A percentile compares a stretch with the other conserved stretches of the same genome.
These are phyloP conservation scores for Ptychobarbus kaznakovi DNA, from an alignment of 2,797 vertebrate species.

Conservation along the genomic window DNA sequence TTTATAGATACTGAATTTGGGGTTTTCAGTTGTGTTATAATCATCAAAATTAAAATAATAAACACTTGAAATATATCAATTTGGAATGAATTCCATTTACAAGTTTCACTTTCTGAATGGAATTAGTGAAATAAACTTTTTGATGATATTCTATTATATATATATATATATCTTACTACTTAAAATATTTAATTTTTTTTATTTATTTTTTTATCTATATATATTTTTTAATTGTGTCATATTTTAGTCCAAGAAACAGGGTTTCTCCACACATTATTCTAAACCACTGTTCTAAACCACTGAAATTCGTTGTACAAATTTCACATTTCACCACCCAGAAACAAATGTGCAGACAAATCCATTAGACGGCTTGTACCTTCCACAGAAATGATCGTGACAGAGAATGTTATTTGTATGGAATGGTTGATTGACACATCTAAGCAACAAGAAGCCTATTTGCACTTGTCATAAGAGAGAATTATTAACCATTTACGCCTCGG, in stretches of 20 bases:
- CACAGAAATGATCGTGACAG: slow-evolving; percentile 3
- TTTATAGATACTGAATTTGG: no score
- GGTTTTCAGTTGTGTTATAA: no score
- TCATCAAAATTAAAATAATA: no score
- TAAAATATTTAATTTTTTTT: background rate
- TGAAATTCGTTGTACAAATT: background rate
- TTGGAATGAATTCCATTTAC: no score
- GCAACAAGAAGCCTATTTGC: slow-evolving; percentile 50
- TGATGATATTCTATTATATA: no score
- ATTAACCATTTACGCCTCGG: slow-evolving; percentile 66
- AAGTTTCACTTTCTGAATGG: no score
- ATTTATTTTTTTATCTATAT: no score
- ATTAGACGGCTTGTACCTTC: background rate
- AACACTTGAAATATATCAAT: no score
- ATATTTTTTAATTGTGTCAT: no score
- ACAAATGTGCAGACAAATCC: background rate
- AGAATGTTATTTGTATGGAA: slow-evolving; percentile 19
- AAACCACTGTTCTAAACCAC: background rate
- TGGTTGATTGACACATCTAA: slow-evolving; percentile 46
- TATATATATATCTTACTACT: background rate
- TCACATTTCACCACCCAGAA: background rate
- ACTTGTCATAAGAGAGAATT: slow-evolving; percentile 72
- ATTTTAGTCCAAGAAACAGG: background rate
- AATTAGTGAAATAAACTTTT: no score
- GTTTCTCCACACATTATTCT: background rate